Conservation (phyloP, 2,797 vertebrate genomes). For the Chromobotia macracanthus region DNA sequence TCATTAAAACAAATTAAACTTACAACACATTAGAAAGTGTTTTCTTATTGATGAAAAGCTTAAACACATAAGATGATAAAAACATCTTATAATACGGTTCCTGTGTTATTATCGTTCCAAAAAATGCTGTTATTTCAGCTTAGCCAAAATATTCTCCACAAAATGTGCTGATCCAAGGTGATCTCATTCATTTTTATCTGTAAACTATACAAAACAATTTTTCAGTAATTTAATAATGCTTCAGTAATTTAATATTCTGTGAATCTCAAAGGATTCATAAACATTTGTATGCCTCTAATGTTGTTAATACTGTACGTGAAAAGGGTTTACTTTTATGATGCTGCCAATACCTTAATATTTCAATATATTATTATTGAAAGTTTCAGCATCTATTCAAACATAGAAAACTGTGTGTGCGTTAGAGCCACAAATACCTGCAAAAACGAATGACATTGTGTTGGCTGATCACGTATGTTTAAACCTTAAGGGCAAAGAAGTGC, state of each 20-base stretch:
- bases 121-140: not conserved
- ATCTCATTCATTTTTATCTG: not conserved
- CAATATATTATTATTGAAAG: not conserved
- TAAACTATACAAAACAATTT: not conserved
- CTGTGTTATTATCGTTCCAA: not conserved
- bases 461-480: not conserved
- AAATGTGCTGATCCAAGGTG: not conserved
- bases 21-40: not conserved
- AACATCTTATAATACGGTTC: too few relatives aligned
- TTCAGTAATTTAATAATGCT: not conserved
- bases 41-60: not conserved
- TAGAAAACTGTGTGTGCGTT: too few relatives aligned
- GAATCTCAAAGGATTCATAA: not conserved
- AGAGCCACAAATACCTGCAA: not conserved
- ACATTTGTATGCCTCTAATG: not conserved
- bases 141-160: not conserved
- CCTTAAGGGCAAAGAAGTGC: not conserved
- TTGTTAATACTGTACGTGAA: not conserved
- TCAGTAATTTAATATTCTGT: not conserved
- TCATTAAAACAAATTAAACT: conserved; percentile 21
- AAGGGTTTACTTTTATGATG: not conserved
- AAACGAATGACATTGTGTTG: not conserved
- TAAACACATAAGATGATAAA: not conserved
- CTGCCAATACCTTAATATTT: not conserved
- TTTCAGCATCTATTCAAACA: not conserved